Conservation (phyloP, 1,140 invertebrate genomes). For the Ceratina japonica region DNA sequence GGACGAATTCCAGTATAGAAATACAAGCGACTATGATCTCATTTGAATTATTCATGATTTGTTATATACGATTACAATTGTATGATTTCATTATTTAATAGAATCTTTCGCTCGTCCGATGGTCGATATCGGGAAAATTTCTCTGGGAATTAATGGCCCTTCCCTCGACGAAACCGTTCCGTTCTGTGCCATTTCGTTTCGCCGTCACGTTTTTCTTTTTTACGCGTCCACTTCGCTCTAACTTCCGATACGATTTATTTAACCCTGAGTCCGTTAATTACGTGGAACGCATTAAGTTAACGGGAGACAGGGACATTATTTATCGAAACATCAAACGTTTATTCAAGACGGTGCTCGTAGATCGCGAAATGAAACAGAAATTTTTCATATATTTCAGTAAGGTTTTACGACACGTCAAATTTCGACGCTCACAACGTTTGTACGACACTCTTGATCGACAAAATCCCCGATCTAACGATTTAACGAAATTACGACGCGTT, state of each 20-base stretch:
- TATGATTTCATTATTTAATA: conserved; percentile 3
- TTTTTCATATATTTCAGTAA: too few relatives aligned
- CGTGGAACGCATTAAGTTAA: background rate
- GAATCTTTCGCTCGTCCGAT: background rate
- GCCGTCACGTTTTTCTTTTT: background rate
- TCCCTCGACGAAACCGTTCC: background rate
- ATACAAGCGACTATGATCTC: too few relatives aligned
- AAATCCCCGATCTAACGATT: too few relatives aligned
- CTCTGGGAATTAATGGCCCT: background rate
- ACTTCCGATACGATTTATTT: background rate
- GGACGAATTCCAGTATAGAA: too few relatives aligned
- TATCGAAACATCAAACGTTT: background rate
- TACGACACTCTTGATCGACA: too few relatives aligned
- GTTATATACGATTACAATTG: background rate
- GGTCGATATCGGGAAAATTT: background rate
- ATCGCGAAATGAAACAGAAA: too few relatives aligned
- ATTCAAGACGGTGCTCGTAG: too few relatives aligned
- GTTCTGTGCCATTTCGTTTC: background rate
- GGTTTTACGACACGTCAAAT: too few relatives aligned
- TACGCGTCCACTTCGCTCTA: background rate
- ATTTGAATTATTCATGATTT: too few relatives aligned
- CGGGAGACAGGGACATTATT: background rate
- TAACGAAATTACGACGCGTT: background rate
- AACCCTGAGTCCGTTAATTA: background rate
- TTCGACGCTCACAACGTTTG: too few relatives aligned